Evolutionary conservation across 2,888 invertebrate genomes (phyloP).

Genomic region (Perithous albicinctus): DNA sequence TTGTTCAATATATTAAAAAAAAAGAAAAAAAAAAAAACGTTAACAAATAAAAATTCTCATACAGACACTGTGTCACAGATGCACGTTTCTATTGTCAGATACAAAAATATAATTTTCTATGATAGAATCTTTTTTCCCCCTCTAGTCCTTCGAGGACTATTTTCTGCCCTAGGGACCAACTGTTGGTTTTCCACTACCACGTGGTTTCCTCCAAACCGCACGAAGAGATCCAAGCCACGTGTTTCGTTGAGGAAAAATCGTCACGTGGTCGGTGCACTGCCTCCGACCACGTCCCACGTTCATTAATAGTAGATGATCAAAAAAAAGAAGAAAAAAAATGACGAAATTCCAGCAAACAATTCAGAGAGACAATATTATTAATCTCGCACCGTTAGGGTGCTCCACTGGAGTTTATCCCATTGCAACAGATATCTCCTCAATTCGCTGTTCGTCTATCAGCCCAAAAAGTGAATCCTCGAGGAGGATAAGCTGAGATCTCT

Average conservation of each 20-base stretch:
- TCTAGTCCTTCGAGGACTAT: neutral
- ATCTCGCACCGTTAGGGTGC: slow-evolving; percentile 19
- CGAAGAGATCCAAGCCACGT: slow-evolving; percentile 37
- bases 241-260: slow-evolving; percentile 33
- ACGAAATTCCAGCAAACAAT: neutral
- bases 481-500: neutral
- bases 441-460: neutral
- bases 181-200: slow-evolving; percentile 35
- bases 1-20: slow-evolving; percentile 41
- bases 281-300: slow-evolving; percentile 59
- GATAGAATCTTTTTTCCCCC: neutral
- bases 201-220: slow-evolving; percentile 18
- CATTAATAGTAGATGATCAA: slow-evolving; percentile 9
- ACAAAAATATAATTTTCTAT: slow-evolving; percentile 8
- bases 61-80: slow-evolving; percentile 31
- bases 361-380: neutral
- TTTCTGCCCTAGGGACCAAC: slow-evolving; percentile 18
- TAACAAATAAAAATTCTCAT: neutral
- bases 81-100: neutral
- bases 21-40: slow-evolving; percentile 1
- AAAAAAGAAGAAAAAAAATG: neutral
- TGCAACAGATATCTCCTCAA: neutral
- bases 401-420: slow-evolving; percentile 38
- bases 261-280: slow-evolving; percentile 52
- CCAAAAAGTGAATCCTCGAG: slow-evolving; percentile 16